Base-by-base conservation (phyloP, 1,140 invertebrate species). In the Araneus ventricosus region DNA sequence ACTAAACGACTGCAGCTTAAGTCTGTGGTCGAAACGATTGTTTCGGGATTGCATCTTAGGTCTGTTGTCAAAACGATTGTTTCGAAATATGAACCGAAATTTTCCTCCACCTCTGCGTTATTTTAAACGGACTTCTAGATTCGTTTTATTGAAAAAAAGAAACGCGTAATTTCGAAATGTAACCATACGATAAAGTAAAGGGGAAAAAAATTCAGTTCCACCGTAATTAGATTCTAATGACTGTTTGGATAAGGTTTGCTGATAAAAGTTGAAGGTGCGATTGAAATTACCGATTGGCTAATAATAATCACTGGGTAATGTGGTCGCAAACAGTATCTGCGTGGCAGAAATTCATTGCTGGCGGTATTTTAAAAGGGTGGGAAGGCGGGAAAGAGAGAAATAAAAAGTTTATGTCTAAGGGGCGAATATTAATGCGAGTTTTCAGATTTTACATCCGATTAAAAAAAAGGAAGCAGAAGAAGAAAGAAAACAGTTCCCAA, bases 381-480 rank as follows among this genome's bases (percentile, higher is more conserved):
- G 7, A 14, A 70, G 34, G 30, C 8, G 34, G 30, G n/a, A 22
- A 22, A 75, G 34, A 67, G 30, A 14, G 4, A n/a, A 52, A 34
- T 17, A 34, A 30, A 75, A 75, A 34, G 30, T 75, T 20, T 17
- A 34, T 75, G 67, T 24, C 88, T 79, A 10, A 14, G 63, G 67
- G 88, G 39, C 63, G n/a, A 75, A 79, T 89, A 89, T 80, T 89
- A 89, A 89, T 79, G 88, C 39, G 88, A 89, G 39, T 89, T 86
- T 80, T 37, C 67, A 57, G 88, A 79, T 90, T 90, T 90, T 79
- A 45, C 57, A 90, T 39, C 41, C 52, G 67, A 80, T 79, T 57
- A 57, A 79, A 80, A 59, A 80, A n/a, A n/a, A n/a, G 37, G 80
- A 90, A 34, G 5, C 20, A n/a, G 2, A 24, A n/a, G 41, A 27